These are phyloP conservation scores for Formicarius rufipectus DNA, from an alignment of 2,113 vertebrate genomes.

Conservation along the genomic window DNA sequence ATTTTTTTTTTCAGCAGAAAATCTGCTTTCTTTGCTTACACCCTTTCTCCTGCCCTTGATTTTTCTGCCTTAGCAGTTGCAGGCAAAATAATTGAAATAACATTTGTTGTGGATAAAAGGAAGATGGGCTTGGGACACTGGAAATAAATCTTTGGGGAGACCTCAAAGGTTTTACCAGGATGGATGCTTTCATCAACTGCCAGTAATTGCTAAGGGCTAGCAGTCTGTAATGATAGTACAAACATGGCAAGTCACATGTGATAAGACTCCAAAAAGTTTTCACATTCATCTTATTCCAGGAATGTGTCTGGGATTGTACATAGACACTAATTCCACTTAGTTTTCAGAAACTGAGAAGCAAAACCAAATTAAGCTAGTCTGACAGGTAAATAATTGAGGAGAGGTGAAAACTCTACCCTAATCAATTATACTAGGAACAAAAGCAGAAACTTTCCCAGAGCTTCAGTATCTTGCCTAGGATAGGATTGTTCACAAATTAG, in stretches of 20 bases:
- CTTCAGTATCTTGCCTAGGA: background rate
- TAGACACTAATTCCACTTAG: background rate
- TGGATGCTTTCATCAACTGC: background rate
- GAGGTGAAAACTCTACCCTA: background rate
- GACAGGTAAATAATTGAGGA: background rate
- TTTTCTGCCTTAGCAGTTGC: background rate
- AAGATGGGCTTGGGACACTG: background rate
- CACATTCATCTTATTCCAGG: background rate
- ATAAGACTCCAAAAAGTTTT: background rate
- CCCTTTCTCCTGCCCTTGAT: background rate
- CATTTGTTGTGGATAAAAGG: background rate
- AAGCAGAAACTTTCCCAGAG: background rate
- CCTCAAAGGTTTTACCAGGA: background rate
- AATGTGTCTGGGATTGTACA: background rate
- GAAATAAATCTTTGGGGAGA: background rate
- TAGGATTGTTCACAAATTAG: background rate
- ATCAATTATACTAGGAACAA: background rate
- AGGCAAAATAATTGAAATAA: background rate
- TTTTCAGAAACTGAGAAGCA: conserved; percentile 2
- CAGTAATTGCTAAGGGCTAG: background rate
- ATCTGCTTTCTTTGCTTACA: background rate
- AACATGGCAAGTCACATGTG: background rate
- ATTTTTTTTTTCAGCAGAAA: background rate
- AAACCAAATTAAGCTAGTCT: background rate
- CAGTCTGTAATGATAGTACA: background rate